phyloP scores from a whole-genome alignment of 2,888 invertebrate species.

The Homarus gammarus region DNA sequence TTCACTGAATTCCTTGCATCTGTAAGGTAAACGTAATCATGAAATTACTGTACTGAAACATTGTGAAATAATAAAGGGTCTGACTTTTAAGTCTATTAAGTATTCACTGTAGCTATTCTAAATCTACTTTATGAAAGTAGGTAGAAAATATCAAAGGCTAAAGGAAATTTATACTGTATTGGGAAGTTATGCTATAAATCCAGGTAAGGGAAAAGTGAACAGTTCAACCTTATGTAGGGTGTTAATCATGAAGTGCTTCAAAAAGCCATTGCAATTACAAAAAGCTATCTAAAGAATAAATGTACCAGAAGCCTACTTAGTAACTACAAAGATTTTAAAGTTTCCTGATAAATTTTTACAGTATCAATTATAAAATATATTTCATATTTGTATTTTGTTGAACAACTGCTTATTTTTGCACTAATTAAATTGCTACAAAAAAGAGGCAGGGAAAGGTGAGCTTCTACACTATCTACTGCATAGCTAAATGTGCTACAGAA shows the following conservation, averaged over 20 bases:
- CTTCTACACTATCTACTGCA: slow-evolving; percentile 17
- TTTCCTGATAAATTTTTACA: neutral
- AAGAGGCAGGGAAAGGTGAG: neutral
- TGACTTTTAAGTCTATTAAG: neutral
- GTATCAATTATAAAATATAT: neutral
- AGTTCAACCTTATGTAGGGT: neutral
- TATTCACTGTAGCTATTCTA: slow-evolving; percentile 1
- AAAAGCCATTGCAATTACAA: slow-evolving; percentile 5
- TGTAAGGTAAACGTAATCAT: slow-evolving; percentile 18
- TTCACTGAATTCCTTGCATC: slow-evolving; percentile 22
- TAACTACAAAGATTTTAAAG: neutral
- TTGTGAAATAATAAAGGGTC: neutral
- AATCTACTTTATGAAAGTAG: neutral
- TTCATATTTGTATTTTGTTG: neutral
- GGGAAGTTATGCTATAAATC: slow-evolving; percentile 16
- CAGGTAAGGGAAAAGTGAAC: neutral
- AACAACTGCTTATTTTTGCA: neutral
- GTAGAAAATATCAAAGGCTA: neutral
- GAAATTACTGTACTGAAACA: neutral
- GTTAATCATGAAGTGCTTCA: neutral
- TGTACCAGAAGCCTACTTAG: neutral
- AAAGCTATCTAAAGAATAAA: neutral
- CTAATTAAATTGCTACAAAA: neutral
- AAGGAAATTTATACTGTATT: neutral
- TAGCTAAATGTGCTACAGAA: slow-evolving; percentile 2